phyloP scores from a whole-genome alignment of 2,797 vertebrate species.

The Hozukius guyotensis region DNA sequence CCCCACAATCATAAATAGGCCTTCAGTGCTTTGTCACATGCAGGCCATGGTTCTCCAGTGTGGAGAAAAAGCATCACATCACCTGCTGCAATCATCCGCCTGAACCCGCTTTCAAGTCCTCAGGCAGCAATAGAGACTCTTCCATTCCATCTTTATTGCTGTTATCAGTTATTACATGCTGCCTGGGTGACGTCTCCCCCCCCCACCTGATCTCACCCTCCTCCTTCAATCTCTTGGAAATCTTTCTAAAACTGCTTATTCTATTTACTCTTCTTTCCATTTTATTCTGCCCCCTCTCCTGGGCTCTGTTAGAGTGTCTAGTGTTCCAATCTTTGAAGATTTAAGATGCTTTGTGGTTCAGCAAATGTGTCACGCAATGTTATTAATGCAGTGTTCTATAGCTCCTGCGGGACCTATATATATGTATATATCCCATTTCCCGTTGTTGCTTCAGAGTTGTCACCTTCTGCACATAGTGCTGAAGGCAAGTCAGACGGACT shows the following conservation, averaged over 20 bases:
- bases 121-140: conserved; percentile 64
- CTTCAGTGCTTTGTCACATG: conserved; percentile 39
- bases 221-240: conserved; percentile 31
- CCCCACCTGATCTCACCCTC: conserved; percentile 34
- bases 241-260: conserved; percentile 35
- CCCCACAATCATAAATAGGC: neutral
- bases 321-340: neutral
- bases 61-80: conserved; percentile 19
- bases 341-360: conserved; percentile 10
- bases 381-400: neutral
- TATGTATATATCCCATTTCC: neutral
- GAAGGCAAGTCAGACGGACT: neutral
- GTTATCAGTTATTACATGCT: conserved; percentile 72
- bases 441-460: neutral
- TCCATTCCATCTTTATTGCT: conserved; percentile 78
- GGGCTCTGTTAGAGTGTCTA: neutral
- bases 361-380: conserved; percentile 9
- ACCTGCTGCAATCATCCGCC: conserved; percentile 35
- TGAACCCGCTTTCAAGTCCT: conserved; percentile 55
- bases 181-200: conserved; percentile 55
- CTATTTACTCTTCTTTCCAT: neutral
- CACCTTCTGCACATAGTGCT: neutral
- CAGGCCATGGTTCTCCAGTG: conserved; percentile 21
- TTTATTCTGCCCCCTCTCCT: neutral
- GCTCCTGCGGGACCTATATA: neutral